phyloP scores from a whole-genome alignment of 2,113 vertebrate genomes.

The Thoracochromis brauschi region DNA sequence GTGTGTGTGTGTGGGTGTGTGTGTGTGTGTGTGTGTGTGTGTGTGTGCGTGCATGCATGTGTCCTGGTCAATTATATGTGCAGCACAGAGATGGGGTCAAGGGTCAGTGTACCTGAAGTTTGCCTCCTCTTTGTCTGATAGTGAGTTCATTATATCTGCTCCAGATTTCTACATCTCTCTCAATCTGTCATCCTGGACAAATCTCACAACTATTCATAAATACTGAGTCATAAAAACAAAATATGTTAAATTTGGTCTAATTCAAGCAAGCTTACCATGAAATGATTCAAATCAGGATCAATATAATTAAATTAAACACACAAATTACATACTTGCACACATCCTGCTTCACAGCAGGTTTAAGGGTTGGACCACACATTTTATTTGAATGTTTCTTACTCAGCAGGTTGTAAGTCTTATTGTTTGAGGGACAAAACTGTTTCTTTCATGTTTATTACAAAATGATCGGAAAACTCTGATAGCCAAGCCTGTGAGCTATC shows the following conservation, averaged over 20 bases:
- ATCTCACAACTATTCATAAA: neutral
- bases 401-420: neutral
- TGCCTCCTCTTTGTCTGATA: neutral
- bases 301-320: neutral
- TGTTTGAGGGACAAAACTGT: neutral
- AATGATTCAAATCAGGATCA: neutral
- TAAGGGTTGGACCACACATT: accelerated
- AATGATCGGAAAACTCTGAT: neutral
- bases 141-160: neutral
- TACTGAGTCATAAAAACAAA: neutral
- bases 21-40: neutral
- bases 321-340: neutral
- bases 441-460: neutral
- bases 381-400: neutral
- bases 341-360: neutral
- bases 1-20: neutral
- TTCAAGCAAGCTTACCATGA: accelerated
- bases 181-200: neutral
- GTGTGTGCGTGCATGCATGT: accelerated
- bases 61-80: neutral
- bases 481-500: neutral
- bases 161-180: neutral
- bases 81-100: neutral
- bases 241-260: neutral
- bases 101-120: neutral